Conservation (phyloP, 2,888 invertebrate genomes). For the Eilema depressum region DNA sequence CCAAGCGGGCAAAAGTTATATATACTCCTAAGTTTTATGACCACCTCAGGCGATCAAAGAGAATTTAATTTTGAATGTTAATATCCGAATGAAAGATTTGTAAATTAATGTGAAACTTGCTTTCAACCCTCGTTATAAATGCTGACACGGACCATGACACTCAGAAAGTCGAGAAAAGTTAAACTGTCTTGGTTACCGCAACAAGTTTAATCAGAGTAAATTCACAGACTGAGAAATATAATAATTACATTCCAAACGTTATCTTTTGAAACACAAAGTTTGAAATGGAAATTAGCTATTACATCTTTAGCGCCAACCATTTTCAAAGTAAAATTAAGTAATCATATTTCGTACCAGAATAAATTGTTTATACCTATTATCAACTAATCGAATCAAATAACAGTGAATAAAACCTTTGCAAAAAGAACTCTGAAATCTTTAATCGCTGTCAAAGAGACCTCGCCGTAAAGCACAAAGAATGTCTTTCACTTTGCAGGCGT, state of each 20-base stretch:
- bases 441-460: slow-evolving; percentile 46
- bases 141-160: slow-evolving; percentile 2
- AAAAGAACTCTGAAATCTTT: background rate
- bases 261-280: background rate
- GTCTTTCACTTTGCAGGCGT: slow-evolving; percentile 68
- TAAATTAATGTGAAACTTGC: background rate
- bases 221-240: background rate
- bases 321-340: background rate
- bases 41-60: background rate
- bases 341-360: background rate
- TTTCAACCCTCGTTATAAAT: slow-evolving; percentile 1
- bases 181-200: slow-evolving; percentile 13
- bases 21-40: background rate
- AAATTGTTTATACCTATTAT: too few relatives aligned
- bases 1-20: too few relatives aligned
- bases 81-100: slow-evolving; percentile 1
- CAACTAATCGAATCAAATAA: background rate
- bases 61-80: background rate
- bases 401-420: background rate
- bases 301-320: background rate
- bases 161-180: slow-evolving; percentile 10
- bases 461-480: slow-evolving; percentile 60
- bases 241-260: slow-evolving; percentile 4
- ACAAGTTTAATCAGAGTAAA: slow-evolving; percentile 10
- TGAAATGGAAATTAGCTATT: background rate